A percentile compares a stretch with the other conserved stretches of the same genome.
Evolutionary conservation across 2,888 invertebrate species (phyloP).

Genomic region (Nineta flava): DNA sequence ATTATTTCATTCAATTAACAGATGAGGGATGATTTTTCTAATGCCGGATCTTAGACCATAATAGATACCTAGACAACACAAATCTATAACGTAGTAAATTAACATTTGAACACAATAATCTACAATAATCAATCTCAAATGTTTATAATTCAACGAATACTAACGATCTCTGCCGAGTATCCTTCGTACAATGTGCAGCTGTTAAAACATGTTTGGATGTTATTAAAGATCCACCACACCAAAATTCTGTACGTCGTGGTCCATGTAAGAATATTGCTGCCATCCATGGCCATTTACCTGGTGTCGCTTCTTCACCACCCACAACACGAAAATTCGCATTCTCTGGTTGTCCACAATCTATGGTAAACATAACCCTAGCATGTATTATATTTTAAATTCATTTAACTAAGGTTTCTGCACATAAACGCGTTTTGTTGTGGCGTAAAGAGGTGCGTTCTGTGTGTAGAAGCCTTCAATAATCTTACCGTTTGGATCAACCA

Average conservation of each 20-base stretch:
- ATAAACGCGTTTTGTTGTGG: neutral
- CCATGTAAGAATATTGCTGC: conserved; percentile 85
- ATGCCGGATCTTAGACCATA: too few species aligned
- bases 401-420: neutral
- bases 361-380: neutral
- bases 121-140: too few species aligned
- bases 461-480: neutral
- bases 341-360: conserved; percentile 71
- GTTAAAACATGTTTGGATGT: conserved; percentile 68
- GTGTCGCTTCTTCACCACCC: conserved; percentile 69
- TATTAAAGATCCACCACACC: conserved; percentile 85
- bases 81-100: too few species aligned
- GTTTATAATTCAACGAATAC: conserved; percentile 19
- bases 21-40: too few species aligned
- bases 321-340: conserved; percentile 77
- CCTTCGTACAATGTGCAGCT: conserved; percentile 87
- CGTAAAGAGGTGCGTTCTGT: neutral
- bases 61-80: too few species aligned
- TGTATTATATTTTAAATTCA: too few species aligned
- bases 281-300: conserved; percentile 94
- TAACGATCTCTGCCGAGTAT: conserved; percentile 78
- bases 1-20: too few species aligned
- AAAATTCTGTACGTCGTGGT: conserved; percentile 69
- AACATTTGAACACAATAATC: too few species aligned
- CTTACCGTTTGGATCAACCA: conserved; percentile 4